These are phyloP conservation scores for Nemotelus nigrinus DNA, from an alignment of 2,888 invertebrate genomes.

Conservation along the genomic window DNA sequence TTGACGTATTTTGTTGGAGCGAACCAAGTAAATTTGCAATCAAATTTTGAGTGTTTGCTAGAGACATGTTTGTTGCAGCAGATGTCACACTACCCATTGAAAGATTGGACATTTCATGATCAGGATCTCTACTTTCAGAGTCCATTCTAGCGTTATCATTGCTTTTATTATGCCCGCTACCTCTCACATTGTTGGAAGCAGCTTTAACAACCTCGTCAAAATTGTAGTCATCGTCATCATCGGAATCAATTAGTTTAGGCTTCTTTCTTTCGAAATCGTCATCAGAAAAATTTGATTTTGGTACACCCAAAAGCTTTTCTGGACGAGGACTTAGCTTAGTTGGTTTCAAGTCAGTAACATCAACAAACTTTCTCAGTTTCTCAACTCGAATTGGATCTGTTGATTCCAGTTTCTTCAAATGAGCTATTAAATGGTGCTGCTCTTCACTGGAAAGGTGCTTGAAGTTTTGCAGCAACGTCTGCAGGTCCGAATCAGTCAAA, in stretches of 20 bases:
- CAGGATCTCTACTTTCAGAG: conserved; percentile 56
- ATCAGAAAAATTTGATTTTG: conserved; percentile 52
- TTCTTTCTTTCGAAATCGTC: conserved; percentile 56
- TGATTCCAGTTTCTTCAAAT: conserved; percentile 82
- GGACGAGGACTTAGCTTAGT: conserved; percentile 46
- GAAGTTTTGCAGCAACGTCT: conserved; percentile 81
- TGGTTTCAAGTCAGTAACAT: conserved; percentile 63
- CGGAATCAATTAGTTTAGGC: conserved; percentile 68
- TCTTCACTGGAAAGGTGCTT: conserved; percentile 83
- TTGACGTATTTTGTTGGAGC: conserved; percentile 61
- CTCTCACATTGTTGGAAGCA: conserved; percentile 77
- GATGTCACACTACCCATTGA: conserved; percentile 59
- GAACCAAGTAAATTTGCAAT: conserved; percentile 74
- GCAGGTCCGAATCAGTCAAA: conserved; percentile 81
- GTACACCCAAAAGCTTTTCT: conserved; percentile 43
- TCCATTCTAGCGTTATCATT: conserved; percentile 60
- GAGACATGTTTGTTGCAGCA: conserved; percentile 58
- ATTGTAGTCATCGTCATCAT: conserved; percentile 83
- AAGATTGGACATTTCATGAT: conserved; percentile 57
- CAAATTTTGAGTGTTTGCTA: conserved; percentile 70
- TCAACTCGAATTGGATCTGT: conserved; percentile 82
- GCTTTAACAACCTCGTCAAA: conserved; percentile 84
- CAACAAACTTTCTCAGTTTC: conserved; percentile 78
- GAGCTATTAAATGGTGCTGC: conserved; percentile 83
- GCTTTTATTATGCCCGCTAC: conserved; percentile 71